phyloP scores from a whole-genome alignment of 2,888 invertebrate genomes.

The Dynastes tityus region DNA sequence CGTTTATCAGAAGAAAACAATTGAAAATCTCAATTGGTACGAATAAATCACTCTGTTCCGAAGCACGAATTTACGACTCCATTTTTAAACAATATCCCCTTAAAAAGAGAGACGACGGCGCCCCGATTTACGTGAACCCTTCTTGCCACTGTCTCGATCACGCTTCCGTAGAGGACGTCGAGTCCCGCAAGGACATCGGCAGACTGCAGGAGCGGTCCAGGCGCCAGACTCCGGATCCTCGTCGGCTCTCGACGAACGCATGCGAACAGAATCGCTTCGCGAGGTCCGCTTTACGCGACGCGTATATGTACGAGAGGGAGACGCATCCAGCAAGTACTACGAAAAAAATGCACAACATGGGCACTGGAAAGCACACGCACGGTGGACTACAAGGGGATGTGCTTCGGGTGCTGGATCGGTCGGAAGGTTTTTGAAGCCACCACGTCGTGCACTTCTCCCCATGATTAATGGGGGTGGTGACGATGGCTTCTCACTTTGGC shows the following conservation, averaged over 20 bases:
- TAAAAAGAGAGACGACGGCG: neutral
- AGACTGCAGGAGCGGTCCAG: conserved; percentile 64
- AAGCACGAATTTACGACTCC: neutral
- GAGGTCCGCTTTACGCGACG: neutral
- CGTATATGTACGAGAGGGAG: neutral
- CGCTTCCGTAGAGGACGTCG: conserved; percentile 49
- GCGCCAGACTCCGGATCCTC: conserved; percentile 61
- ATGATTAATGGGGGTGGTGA: conserved; percentile 41
- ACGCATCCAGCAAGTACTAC: conserved; percentile 35
- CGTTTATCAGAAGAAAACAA: neutral
- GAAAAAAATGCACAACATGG: conserved; percentile 42
- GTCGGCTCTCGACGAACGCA: conserved; percentile 54
- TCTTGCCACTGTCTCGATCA: conserved; percentile 2
- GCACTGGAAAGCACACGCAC: neutral
- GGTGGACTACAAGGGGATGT: neutral
- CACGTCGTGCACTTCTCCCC: conserved; percentile 27
- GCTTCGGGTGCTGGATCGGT: neutral
- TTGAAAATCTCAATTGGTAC: neutral
- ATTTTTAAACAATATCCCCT: conserved; percentile 6
- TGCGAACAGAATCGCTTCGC: conserved; percentile 48
- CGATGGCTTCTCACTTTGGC: conserved; percentile 12
- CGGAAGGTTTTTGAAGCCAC: conserved; percentile 22
- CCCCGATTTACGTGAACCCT: neutral
- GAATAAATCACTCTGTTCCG: neutral
- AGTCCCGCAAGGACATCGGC: conserved; percentile 59